Evolutionary conservation across 2,797 vertebrate genomes (phyloP).

Genomic region (Tiaroga cobitis): DNA sequence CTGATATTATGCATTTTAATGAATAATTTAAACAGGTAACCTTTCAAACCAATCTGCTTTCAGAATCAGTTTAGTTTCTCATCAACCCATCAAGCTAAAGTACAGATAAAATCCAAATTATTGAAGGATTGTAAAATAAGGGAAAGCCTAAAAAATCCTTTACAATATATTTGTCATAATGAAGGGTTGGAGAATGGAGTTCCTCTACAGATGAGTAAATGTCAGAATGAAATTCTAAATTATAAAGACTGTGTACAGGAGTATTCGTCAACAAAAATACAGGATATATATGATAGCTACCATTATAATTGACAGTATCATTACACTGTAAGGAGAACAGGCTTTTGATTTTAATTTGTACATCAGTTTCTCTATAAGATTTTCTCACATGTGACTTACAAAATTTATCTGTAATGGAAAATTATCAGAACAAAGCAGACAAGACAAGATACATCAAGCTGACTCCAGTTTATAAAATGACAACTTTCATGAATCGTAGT

Average conservation of each 20-base stretch:
- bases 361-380: not conserved
- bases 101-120: not conserved
- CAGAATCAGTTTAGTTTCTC: not conserved
- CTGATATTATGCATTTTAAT: too few relatives aligned
- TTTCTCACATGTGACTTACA: not conserved
- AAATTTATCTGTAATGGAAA: not conserved
- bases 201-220: not conserved
- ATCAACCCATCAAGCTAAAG: not conserved
- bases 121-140: not conserved
- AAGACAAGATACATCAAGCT: slow-evolving; percentile 29
- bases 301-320: not conserved
- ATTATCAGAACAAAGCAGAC: slow-evolving; percentile 60
- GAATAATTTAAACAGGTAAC: not conserved
- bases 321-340: slow-evolving; percentile 56
- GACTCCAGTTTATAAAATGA: slow-evolving; percentile 38
- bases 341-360: not conserved
- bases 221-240: not conserved
- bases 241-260: not conserved
- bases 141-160: not conserved
- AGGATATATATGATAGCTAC: not conserved
- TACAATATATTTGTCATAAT: not conserved
- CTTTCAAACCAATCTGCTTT: not conserved
- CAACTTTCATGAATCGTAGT: slow-evolving; percentile 51
- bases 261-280: not conserved
- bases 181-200: not conserved